Base-by-base conservation (phyloP, 2,797 vertebrate species). In the Pseudochromis fuscus region DNA sequence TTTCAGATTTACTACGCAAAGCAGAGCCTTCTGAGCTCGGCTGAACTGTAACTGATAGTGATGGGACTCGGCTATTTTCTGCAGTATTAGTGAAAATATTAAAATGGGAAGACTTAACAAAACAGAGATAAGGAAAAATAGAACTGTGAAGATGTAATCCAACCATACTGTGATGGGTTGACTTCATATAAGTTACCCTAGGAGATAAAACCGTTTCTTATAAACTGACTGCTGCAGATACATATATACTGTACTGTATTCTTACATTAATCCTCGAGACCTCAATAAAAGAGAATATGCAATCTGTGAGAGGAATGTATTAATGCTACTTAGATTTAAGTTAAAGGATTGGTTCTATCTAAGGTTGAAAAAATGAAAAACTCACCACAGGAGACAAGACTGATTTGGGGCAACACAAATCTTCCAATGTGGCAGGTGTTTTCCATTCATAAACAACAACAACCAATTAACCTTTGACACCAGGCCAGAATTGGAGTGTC, bases 391-490 rank as follows among this genome's bases (percentile, higher is more conserved):
- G 40, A 67, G 68, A 78, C 63, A 74, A 67, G 30, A 70, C 18
- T 65, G 51, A 69, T 75, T 63, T 55, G 24, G 33, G 25, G 23
- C 12, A 2, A 67, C 56, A 76, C 73, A 84, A 87, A 88, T 88
- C 82, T 79, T 50, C 59, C 15, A 42, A 25, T 7, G 7, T 76
- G 67, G 52, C 63, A 79, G 67, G 64, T 72, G 33, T 77, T 85
- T 86, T 81, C 50, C 35, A 57, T 88, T 82, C 78, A 80, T 83
- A 82, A 91, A 91, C 76, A 87, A 88, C 76, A 72, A 38, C 81
- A 79, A 52, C 75, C 81, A 82, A 86, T 91, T 88, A 89, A 90
- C 87, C 90, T 70, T 79, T 85, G 74, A 89, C 81, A 82, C 72
- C 38, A 12, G 31, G 62, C 61, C 82, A 67, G 79, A 77, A 84